Percentiles rank a stretch among this genome's conserved stretches.
Evolutionary conservation across 2,888 invertebrate genomes (phyloP).

Genomic region (Gerris lacustris): DNA sequence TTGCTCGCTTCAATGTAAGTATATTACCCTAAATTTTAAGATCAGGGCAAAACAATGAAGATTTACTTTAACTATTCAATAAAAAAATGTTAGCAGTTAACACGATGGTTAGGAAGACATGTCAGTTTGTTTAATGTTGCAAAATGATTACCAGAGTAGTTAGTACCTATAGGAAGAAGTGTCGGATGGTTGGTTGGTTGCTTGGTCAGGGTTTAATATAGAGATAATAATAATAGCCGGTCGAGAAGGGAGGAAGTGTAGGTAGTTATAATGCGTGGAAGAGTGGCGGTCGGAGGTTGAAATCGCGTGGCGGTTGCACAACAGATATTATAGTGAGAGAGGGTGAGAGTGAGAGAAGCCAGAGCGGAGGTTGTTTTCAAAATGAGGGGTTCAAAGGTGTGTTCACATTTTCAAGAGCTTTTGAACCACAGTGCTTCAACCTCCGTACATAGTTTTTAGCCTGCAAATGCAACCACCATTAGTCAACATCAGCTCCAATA

Average conservation of each 20-base stretch:
- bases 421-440: neutral
- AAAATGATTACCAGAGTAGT: neutral
- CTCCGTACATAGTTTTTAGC: slow-evolving; percentile 1
- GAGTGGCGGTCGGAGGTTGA: neutral
- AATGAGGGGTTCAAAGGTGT: neutral
- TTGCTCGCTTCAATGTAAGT: too few relatives aligned
- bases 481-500: neutral
- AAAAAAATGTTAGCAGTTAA: neutral
- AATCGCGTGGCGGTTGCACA: neutral
- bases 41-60: too few relatives aligned
- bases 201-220: slow-evolving; percentile 3
- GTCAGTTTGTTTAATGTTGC: neutral
- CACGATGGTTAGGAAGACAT: neutral
- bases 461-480: slow-evolving; percentile 3
- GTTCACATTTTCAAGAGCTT: neutral
- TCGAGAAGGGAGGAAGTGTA: slow-evolving; percentile 1
- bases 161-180: slow-evolving; percentile 1
- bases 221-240: neutral
- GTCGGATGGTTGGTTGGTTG: slow-evolving; percentile 3
- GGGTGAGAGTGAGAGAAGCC: neutral
- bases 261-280: neutral
- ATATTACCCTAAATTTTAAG: too few relatives aligned
- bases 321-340: neutral
- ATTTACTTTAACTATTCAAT: neutral
- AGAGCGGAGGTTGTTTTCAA: neutral